A percentile compares a stretch with the other conserved stretches of the same genome.
Evolutionary conservation across 2,113 vertebrate genomes (phyloP).

Genomic region (Varanus komodoensis): DNA sequence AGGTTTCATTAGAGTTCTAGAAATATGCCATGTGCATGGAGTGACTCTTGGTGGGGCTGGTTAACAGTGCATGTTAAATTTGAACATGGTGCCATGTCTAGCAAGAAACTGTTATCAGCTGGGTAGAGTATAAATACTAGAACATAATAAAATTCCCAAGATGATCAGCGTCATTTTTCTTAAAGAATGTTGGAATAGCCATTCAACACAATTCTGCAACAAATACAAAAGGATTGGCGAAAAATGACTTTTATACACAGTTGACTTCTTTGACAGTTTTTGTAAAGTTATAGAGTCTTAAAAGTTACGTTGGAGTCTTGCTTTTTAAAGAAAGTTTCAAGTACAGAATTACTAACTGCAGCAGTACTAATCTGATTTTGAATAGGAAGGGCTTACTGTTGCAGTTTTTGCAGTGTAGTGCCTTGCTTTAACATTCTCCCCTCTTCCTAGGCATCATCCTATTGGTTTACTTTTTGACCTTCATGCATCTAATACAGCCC

Average conservation of each 20-base stretch:
- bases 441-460: slow-evolving; percentile 91
- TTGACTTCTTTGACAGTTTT: neutral
- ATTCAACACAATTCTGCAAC: neutral
- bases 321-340: neutral
- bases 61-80: neutral
- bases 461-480: slow-evolving; percentile 97
- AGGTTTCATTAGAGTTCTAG: neutral
- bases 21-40: neutral
- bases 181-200: neutral
- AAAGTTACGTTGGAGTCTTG: neutral
- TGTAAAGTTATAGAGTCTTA: neutral
- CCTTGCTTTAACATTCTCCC: neutral
- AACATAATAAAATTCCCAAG: neutral
- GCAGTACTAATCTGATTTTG: neutral
- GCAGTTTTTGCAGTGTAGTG: neutral
- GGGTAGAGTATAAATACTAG: neutral
- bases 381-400: neutral
- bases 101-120: neutral
- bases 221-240: neutral
- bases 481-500: slow-evolving; percentile 91
- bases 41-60: neutral
- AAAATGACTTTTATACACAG: neutral
- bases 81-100: neutral
- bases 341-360: slow-evolving; percentile 21
- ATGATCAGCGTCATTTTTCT: too few species aligned